Evolutionary conservation across 2,888 invertebrate genomes (phyloP), one percentile per base, ranked within the genome.

Genomic region (Neoaliturus tenellus): DNA sequence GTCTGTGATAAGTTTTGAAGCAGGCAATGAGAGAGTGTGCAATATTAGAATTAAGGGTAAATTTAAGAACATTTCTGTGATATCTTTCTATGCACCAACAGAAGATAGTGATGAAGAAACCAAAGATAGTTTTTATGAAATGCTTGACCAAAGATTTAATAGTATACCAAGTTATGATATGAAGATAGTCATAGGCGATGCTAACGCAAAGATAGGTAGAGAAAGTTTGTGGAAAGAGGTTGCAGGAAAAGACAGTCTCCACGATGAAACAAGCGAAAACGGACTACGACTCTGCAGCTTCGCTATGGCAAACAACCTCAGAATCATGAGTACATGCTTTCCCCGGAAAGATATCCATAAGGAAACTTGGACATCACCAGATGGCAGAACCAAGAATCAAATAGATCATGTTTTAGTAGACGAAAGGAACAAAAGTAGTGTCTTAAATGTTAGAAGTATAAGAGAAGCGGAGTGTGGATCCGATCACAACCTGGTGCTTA

Each of bases 251-350:
- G 39, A 75, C 10, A 75, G 75, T 20, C 39, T 75, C 5, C 75
- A 75, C 23, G 8, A 25, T 25, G n/a, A 44, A 28, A 75, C 82
- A 73, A 82, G 75, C 31, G 82, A 82, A 25, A 82, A 82, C 25
- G 51, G 73, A 41, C 5, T 71, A 4, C 17, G 81, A 33, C 48
- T 84, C 2, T 23, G 33, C 48, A 81, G 39, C 55, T 71, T 84
- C 71, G 81, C 80, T 1, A 25, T 82, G 6, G 81, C 35, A 39
- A 81, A 69, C 23, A n/a, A 62, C 67, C 12, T 69, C 0, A 84
- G 73, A 78, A 81, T 84, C 33, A 55, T 33, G 1, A 44, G 44
- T 14, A 44, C 44, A 8, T 14, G 10, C 6, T 44, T 44, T 17
- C 44, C 44, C 12, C 10, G 69, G 17, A 69, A 69, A 69, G 69